A percentile compares a stretch with the other conserved stretches of the same genome.
Conservation (phyloP, 2,888 invertebrate species). For the Andrena dorsata region DNA sequence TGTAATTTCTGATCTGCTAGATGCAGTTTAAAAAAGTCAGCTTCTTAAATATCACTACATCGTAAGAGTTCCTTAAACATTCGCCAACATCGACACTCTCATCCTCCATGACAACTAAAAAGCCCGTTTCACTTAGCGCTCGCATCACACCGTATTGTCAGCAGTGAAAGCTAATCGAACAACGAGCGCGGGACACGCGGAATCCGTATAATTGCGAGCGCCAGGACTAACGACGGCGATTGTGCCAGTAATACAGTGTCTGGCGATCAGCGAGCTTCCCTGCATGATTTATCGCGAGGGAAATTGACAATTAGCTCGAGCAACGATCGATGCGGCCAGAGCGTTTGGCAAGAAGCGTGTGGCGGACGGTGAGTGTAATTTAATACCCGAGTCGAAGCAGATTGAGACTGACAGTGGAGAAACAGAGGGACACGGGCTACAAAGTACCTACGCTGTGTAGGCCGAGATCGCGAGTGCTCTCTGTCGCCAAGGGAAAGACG, state of each 20-base stretch:
- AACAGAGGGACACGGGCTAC: neutral
- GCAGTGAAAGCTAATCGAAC: neutral
- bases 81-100: too few relatives aligned
- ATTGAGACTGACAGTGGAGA: slow-evolving; percentile 41
- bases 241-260: slow-evolving; percentile 51
- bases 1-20: too few relatives aligned
- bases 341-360: slow-evolving; percentile 63
- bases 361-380: slow-evolving; percentile 59
- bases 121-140: neutral
- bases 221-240: slow-evolving; percentile 43
- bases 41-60: too few relatives aligned
- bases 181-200: neutral
- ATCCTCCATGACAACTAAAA: too few relatives aligned
- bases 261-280: slow-evolving; percentile 41
- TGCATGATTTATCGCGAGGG: slow-evolving; percentile 60
- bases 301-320: slow-evolving; percentile 65
- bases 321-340: slow-evolving; percentile 53
- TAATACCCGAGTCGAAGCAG: slow-evolving; percentile 60
- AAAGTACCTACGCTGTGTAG: neutral
- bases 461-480: neutral
- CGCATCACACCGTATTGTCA: neutral
- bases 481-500: slow-evolving; percentile 15
- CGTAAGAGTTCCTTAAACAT: too few relatives aligned
- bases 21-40: too few relatives aligned
- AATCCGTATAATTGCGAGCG: slow-evolving; percentile 38